A percentile compares a stretch with the other conserved stretches of the same genome.
These are phyloP conservation scores for Apamea monoglypha DNA, from an alignment of 2,888 invertebrate genomes.

Conservation along the genomic window DNA sequence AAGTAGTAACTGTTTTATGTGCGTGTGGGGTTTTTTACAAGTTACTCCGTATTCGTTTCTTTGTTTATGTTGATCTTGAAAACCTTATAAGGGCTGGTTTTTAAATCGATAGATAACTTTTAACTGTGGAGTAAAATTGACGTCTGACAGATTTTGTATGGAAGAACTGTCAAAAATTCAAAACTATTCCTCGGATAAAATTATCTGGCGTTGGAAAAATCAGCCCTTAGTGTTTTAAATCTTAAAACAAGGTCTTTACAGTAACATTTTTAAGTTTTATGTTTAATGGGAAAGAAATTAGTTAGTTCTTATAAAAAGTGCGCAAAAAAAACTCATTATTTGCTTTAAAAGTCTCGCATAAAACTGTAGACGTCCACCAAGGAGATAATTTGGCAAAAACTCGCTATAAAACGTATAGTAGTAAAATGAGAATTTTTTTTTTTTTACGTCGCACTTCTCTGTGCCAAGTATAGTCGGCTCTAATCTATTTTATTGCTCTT, in stretches of 20 bases:
- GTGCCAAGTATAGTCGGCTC: slow-evolving; percentile 42
- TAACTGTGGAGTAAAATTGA: no score
- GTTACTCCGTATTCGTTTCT: not conserved
- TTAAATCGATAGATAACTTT: no score
- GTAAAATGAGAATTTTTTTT: slow-evolving; percentile 37
- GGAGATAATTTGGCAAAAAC: slow-evolving; percentile 48
- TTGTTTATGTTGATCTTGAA: not conserved
- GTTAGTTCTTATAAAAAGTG: no score
- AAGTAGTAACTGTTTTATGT: not conserved
- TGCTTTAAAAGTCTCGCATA: slow-evolving; percentile 1
- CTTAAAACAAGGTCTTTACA: no score
- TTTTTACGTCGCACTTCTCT: slow-evolving; percentile 28
- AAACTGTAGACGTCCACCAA: slow-evolving; percentile 22
- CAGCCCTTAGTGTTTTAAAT: no score
- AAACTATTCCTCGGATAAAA: no score
- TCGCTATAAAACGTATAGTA: slow-evolving; percentile 40
- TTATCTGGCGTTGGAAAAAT: no score
- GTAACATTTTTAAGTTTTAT: no score
- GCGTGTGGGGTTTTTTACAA: not conserved
- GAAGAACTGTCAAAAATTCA: no score
- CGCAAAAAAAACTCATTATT: not conserved
- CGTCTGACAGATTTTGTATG: no score
- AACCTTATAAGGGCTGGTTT: not conserved
- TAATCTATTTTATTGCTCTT: slow-evolving; percentile 39
- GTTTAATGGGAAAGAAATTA: not conserved